A percentile compares a stretch with the other conserved stretches of the same genome.
Evolutionary conservation across 2,113 vertebrate genomes (phyloP).

Genomic region (Megaptera novaeangliae): DNA sequence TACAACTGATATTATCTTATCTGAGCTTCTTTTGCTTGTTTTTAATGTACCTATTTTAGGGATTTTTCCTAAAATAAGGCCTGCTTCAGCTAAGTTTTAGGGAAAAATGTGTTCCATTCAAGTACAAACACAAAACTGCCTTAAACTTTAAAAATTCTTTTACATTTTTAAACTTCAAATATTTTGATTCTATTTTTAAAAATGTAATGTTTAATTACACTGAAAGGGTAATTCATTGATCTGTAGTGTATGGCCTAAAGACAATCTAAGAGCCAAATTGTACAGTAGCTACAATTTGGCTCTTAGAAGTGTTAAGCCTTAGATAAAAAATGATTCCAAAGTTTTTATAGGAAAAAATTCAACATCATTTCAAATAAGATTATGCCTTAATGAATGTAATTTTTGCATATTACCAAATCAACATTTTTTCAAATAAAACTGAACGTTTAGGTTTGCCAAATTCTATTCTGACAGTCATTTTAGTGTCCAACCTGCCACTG

Average conservation of each 20-base stretch:
- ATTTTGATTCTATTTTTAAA: neutral
- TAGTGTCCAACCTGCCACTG: neutral
- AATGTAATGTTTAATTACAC: conserved; percentile 21
- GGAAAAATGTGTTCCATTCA: neutral
- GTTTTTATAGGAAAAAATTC: neutral
- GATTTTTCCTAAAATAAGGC: neutral
- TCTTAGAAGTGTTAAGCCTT: neutral
- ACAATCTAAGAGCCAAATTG: neutral
- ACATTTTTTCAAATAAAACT: neutral
- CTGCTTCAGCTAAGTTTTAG: conserved; percentile 2
- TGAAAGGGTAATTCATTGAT: neutral
- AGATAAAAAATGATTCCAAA: neutral
- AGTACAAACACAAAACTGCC: neutral
- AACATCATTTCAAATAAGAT: neutral
- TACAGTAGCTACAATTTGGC: neutral
- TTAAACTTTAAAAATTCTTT: neutral
- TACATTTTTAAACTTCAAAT: neutral
- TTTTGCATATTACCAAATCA: neutral
- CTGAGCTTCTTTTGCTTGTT: conserved; percentile 35
- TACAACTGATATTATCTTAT: conserved; percentile 49
- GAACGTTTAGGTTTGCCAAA: neutral
- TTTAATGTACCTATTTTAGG: neutral
- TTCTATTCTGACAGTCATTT: neutral
- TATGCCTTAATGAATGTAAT: neutral
- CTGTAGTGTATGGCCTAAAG: neutral